Evolutionary conservation across 2,797 vertebrate species (phyloP), one percentile per base, ranked within the genome.

Genomic region (Emydoidea blandingii): DNA sequence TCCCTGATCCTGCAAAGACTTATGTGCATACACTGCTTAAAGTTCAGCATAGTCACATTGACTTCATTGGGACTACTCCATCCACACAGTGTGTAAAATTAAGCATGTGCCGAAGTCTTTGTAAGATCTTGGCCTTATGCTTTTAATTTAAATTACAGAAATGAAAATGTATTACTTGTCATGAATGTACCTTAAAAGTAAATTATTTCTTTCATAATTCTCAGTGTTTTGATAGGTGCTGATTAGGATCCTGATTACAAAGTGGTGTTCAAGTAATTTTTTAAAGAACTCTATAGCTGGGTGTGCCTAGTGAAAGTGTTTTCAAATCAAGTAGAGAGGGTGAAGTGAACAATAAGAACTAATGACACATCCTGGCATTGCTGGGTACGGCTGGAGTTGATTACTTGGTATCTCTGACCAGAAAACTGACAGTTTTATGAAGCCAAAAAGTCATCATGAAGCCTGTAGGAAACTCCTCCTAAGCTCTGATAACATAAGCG

Each of bases 381-480:
- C 80, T 96, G 89, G 94, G 95, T 97, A 94, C 47, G 95, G 83
- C 84, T 95, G 31, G 87, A 90, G 49, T 81, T 92, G 84, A 72
- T 91, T 91, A 29, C 94, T 94, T 86, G 54, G 53, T 96, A 52
- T 96, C 88, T 95, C 76, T 97, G 85, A 91, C 87, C 93, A 94
- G 92, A 96, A 96, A 85, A 96, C 3, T 2, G 83, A 80, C 0
- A 8, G 96, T 85, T 93, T 93, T 68, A 85, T 79, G 47, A 83
- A 83, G 93, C 89, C 94, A 95, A 94, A 97, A 97, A 97, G 95
- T 2, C 47, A 68, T 92, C 8, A 44, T 44, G 44, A 44, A 89
- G 92, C 85, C 83, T 95, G 81, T 96, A 97, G 97, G 97, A 97
- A 97, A 97, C 96, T 91, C 97, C 96, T 96, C 95, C 96, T 96